phyloP scores from a whole-genome alignment of 2,797 vertebrate species.

The Chiloscyllium punctatum region DNA sequence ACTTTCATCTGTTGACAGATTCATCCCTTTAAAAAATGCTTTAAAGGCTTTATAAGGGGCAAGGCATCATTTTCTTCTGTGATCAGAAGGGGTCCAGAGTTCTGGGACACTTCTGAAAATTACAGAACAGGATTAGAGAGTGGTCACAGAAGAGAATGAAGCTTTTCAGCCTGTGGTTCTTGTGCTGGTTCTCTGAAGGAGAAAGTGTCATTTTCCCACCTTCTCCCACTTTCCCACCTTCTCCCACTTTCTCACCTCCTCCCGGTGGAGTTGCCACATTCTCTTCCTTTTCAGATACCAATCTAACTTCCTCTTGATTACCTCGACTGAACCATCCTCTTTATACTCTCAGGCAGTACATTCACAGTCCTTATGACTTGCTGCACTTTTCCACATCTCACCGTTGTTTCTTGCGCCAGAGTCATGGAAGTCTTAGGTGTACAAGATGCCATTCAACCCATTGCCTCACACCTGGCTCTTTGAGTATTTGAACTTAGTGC shows the following conservation, averaged over 20 bases:
- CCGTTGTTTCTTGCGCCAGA: too few species aligned
- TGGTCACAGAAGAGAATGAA: neutral
- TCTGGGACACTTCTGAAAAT: neutral
- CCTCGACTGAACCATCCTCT: too few species aligned
- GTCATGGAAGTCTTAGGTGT: too few species aligned
- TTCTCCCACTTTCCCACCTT: neutral
- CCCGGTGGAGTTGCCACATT: neutral
- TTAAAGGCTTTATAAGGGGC: neutral
- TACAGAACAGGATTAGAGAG: neutral
- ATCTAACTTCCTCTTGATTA: too few species aligned
- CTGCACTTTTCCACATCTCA: too few species aligned
- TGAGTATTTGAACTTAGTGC: too few species aligned
- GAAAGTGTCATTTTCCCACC: neutral
- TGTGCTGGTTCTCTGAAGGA: neutral
- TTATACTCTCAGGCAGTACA: too few species aligned
- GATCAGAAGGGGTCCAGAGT: neutral
- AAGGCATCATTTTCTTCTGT: neutral
- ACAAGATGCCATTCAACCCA: too few species aligned
- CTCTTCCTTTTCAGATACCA: too few species aligned
- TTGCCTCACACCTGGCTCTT: too few species aligned
- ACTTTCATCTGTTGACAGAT: neutral
- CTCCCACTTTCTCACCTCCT: neutral
- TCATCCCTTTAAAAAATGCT: neutral
- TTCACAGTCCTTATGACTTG: too few species aligned
- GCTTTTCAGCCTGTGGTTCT: neutral